Base-by-base conservation (phyloP, 92 coral and sea anemone genomes). In the Meandrina meandrites region DNA sequence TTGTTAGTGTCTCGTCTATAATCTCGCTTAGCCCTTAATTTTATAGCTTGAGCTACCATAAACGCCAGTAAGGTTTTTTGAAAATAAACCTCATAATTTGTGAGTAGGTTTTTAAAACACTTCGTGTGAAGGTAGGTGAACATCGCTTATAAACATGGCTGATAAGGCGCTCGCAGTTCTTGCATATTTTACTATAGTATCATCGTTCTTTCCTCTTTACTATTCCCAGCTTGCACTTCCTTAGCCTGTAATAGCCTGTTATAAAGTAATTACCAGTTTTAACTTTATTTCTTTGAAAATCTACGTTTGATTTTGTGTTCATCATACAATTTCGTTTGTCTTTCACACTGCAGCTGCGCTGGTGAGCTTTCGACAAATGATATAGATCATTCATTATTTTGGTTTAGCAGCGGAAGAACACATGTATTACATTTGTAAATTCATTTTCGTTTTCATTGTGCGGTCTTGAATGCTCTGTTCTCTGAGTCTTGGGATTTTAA, bases 331-430 rank as follows among this genome's bases (percentile, higher is more conserved):
- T n/a, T 28, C 27, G 14, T 67, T 21, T 27, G 35, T 10, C 32
- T 79, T 24, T 58, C 71, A 68, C n/a, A 71, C 28, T 51, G 70
- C 47, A 60, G 69, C 62, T 40, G 50, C 10, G 53, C 15, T 56
- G 17, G 16, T 77, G 56, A 6, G 2, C 1, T 51, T 77, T 77
- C 32, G 60, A 50, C 56, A 16, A 51, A 27, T 31, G 19, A 32
- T 13, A 16, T 56, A 27, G 71, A 58, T 36, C 19, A 31, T 30
- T 36, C 19, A 31, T 30, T 79, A 24, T 79, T 79, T 53, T 79
- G 24, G 82, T 21, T 79, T 32, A 30, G 67, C 47, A 53, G 45
- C 82, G 68, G 82, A 79, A 79, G 67, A 50, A 77, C 62, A 77
- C 27, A n/a, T 8, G 28, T 60, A 60, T 28, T 66, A 27, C 71